A percentile compares a stretch with the other conserved stretches of the same genome.
These are phyloP conservation scores for Cataglyphis hispanica DNA, from an alignment of 1,140 invertebrate species.

Conservation along the genomic window DNA sequence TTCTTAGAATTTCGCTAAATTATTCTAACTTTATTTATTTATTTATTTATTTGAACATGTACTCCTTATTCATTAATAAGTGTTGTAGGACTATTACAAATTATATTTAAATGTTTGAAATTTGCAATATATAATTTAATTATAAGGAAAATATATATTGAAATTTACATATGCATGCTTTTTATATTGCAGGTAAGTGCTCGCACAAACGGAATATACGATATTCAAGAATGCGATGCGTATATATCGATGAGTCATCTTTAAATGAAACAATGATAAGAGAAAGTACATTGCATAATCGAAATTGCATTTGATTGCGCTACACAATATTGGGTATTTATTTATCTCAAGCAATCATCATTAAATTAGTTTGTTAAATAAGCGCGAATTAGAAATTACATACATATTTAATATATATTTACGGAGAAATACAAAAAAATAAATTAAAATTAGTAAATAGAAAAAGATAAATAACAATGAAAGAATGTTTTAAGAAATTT, in stretches of 20 bases:
- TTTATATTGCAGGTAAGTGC: constrained; percentile 69
- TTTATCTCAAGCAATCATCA: constrained; percentile 40
- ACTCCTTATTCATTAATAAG: neutral
- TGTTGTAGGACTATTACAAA: neutral
- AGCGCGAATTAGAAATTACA: constrained; percentile 36
- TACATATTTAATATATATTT: neutral
- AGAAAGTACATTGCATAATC: neutral
- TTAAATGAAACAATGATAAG: constrained; percentile 47
- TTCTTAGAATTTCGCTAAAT: neutral
- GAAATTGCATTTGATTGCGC: neutral
- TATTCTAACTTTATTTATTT: neutral
- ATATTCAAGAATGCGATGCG: neutral
- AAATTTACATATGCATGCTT: neutral
- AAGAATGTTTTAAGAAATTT: neutral
- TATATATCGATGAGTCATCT: constrained; percentile 55
- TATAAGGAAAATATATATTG: constrained; percentile 1
- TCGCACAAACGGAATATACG: neutral
- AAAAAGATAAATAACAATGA: neutral
- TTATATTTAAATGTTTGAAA: constrained; percentile 1
- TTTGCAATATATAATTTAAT: constrained; percentile 27
- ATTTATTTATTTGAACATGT: no score
- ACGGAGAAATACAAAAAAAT: neutral
- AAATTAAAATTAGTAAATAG: neutral
- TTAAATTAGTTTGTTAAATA: constrained; percentile 42
- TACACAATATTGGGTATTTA: neutral